These are phyloP conservation scores for Noctua comes DNA, from an alignment of 2,888 invertebrate genomes.

Conservation along the genomic window DNA sequence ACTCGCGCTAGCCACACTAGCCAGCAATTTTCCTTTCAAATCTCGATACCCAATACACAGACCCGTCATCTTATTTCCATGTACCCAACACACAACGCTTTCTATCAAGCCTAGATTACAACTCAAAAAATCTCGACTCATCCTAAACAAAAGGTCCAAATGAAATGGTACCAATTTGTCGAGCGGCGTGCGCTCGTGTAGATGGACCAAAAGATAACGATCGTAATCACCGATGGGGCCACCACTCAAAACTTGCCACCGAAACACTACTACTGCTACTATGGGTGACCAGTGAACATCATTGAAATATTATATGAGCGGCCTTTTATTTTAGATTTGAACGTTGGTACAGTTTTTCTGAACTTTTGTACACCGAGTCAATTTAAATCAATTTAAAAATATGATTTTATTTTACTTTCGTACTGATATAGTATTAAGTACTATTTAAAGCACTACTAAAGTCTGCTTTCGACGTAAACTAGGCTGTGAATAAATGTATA, in stretches of 20 bases:
- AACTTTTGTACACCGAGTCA: neutral
- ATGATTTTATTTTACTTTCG: neutral
- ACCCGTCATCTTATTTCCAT: neutral
- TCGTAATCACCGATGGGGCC: conserved; percentile 79
- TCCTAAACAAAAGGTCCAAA: conserved; percentile 63
- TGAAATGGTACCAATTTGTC: conserved; percentile 63
- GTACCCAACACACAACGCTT: conserved; percentile 18
- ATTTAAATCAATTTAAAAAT: neutral
- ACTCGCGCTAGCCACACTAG: neutral
- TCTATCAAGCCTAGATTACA: conserved; percentile 19
- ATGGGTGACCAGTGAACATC: neutral
- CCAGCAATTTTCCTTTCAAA: neutral
- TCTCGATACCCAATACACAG: conserved; percentile 1
- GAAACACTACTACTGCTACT: conserved; percentile 57
- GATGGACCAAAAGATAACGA: conserved; percentile 80
- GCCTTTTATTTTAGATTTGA: neutral
- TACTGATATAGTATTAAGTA: neutral
- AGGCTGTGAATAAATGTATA: neutral
- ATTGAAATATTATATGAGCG: conserved; percentile 31
- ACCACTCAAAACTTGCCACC: conserved; percentile 75
- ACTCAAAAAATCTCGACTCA: conserved; percentile 46
- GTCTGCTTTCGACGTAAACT: neutral
- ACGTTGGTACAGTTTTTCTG: neutral
- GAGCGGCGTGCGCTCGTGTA: conserved; percentile 74
- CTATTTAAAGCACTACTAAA: neutral